phyloP scores from a whole-genome alignment of 2,797 vertebrate species.

The Anguilla megastoma region DNA sequence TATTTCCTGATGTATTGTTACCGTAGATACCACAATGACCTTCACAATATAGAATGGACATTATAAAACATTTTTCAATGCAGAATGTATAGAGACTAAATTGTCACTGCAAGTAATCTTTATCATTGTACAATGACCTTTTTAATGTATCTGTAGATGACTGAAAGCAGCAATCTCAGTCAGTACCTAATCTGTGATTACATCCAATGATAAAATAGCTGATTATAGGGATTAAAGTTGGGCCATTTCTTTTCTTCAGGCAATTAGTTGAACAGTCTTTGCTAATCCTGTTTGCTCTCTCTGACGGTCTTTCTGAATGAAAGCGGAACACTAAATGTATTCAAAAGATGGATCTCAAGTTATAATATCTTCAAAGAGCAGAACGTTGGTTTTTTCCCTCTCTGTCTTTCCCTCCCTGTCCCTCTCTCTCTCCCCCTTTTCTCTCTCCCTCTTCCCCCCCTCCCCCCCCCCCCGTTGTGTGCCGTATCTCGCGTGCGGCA shows the following conservation, averaged over 20 bases:
- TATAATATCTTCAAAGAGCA: constrained; percentile 64
- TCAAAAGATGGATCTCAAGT: background rate
- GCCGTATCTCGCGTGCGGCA: background rate
- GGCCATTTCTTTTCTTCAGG: background rate
- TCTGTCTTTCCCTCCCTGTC: constrained; percentile 43
- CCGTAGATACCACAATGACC: background rate
- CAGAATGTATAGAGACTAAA: background rate
- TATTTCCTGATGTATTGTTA: background rate
- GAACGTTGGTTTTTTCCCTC: constrained; percentile 55
- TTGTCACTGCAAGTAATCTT: background rate
- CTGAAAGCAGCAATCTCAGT: background rate
- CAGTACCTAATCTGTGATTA: background rate
- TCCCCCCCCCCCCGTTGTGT: background rate
- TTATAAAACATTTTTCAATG: background rate
- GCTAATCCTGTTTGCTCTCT: background rate
- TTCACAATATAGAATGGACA: background rate
- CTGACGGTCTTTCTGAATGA: background rate
- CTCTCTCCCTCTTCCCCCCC: constrained; percentile 43
- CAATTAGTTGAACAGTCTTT: background rate
- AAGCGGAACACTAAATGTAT: background rate
- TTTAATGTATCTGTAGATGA: background rate
- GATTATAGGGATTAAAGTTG: background rate
- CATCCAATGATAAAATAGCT: background rate
- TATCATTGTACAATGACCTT: background rate
- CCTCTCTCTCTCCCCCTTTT: constrained; percentile 21